Evolutionary conservation across 1,140 invertebrate species (phyloP).

Genomic region (Zaprionus nigranus): DNA sequence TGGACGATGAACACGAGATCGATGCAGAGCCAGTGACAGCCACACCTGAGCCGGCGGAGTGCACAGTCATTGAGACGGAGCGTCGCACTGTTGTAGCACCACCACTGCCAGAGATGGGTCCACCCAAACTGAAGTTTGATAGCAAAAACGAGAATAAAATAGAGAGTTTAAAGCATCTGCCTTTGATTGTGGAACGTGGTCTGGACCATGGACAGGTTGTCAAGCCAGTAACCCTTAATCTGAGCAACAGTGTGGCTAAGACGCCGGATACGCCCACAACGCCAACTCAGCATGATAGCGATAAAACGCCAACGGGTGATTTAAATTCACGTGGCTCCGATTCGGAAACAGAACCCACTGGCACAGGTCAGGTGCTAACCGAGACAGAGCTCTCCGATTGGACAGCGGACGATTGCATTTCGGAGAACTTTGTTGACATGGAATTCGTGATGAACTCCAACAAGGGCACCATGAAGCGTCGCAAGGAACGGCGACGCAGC

Average conservation of each 20-base stretch:
- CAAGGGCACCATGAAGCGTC: conserved; percentile 85
- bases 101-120: conserved; percentile 69
- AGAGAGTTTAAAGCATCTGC: conserved; percentile 79
- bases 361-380: conserved; percentile 89
- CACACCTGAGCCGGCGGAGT: conserved; percentile 74
- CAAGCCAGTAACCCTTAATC: conserved; percentile 70
- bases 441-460: conserved; percentile 87
- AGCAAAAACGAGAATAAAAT: conserved; percentile 84
- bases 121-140: conserved; percentile 76
- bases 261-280: conserved; percentile 76
- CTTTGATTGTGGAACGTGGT: conserved; percentile 69
- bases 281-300: conserved; percentile 71
- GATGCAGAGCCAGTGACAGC: conserved; percentile 75
- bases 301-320: conserved; percentile 80
- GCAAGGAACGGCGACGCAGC: conserved; percentile 82
- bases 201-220: conserved; percentile 65
- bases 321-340: conserved; percentile 62
- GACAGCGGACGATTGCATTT: conserved; percentile 91
- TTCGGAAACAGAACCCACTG: conserved; percentile 87
- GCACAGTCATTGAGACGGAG: conserved; percentile 69
- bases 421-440: conserved; percentile 89
- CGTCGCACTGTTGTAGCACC: conserved; percentile 17
- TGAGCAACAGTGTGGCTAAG: conserved; percentile 57
- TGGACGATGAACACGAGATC: conserved; percentile 60
- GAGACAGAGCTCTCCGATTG: conserved; percentile 94